A percentile compares a stretch with the other conserved stretches of the same genome.
Conservation (phyloP, 1,140 invertebrate species). For the Neotoxoptera formosana region DNA sequence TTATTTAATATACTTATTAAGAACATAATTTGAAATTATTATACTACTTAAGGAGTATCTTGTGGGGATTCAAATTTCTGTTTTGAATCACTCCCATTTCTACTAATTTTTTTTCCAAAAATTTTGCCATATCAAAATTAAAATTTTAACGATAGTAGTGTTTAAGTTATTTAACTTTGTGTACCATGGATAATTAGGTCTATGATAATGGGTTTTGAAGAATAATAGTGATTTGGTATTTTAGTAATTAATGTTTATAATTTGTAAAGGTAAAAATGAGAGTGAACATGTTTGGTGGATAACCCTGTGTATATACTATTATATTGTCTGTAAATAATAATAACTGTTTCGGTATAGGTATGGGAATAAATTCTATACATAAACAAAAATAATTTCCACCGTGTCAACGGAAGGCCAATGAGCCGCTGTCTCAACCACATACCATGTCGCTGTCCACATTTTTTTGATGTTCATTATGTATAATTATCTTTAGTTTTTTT, state of each 20-base stretch:
- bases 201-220: too few species aligned
- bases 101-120: not conserved
- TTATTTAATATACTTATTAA: too few species aligned
- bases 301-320: not conserved
- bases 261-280: not conserved
- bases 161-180: not conserved
- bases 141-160: not conserved
- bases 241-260: not conserved
- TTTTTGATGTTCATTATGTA: slow-evolving; percentile 14
- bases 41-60: too few species aligned
- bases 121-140: not conserved
- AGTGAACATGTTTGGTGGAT: not conserved
- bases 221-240: too few species aligned
- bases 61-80: too few species aligned
- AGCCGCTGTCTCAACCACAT: not conserved
- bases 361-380: not conserved
- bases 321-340: slow-evolving; percentile 13
- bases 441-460: not conserved
- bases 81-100: too few species aligned
- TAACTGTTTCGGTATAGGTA: not conserved
- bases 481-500: slow-evolving; percentile 33
- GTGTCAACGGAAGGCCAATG: not conserved
- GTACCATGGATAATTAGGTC: not conserved
- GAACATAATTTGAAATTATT: too few species aligned
- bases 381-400: not conserved